Evolutionary conservation across 2,888 invertebrate species (phyloP).

Genomic region (Drosophila mulleri): DNA sequence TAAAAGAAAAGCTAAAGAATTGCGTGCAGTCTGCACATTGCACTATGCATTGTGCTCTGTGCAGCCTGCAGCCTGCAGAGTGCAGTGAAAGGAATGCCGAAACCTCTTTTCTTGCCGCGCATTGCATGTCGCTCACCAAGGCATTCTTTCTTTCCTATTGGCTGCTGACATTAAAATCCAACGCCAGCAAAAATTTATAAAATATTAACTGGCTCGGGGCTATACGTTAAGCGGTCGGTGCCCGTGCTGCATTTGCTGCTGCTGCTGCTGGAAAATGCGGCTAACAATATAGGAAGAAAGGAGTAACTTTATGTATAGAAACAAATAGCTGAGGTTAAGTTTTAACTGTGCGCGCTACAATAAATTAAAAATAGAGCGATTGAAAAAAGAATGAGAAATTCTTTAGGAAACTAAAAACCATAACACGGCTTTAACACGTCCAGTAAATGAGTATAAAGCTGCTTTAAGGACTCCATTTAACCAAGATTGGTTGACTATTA

Average conservation of each 20-base stretch:
- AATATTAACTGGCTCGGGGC: slow-evolving; percentile 72
- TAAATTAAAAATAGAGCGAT: slow-evolving; percentile 59
- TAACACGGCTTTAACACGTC: neutral
- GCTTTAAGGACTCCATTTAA: neutral
- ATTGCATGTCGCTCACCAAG: slow-evolving; percentile 53
- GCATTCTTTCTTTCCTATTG: slow-evolving; percentile 73
- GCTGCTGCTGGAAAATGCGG: neutral
- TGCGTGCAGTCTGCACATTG: slow-evolving; percentile 41
- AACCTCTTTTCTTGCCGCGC: slow-evolving; percentile 4
- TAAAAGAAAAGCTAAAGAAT: slow-evolving; percentile 51
- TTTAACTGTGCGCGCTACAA: slow-evolving; percentile 59
- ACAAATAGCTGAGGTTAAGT: slow-evolving; percentile 67
- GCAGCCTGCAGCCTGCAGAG: slow-evolving; percentile 8
- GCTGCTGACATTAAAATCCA: slow-evolving; percentile 71
- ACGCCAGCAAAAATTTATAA: slow-evolving; percentile 74
- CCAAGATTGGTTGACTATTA: neutral
- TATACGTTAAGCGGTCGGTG: slow-evolving; percentile 43
- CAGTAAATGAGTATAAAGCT: neutral
- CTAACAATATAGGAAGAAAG: slow-evolving; percentile 38
- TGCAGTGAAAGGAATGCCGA: slow-evolving; percentile 41
- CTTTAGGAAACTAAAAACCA: neutral
- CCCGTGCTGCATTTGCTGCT: neutral
- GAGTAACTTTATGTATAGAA: slow-evolving; percentile 25
- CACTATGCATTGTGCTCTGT: neutral
- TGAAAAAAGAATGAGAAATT: slow-evolving; percentile 9